Evolutionary conservation across 2,797 vertebrate species (phyloP).

Genomic region (Acanthurus leucopareius): DNA sequence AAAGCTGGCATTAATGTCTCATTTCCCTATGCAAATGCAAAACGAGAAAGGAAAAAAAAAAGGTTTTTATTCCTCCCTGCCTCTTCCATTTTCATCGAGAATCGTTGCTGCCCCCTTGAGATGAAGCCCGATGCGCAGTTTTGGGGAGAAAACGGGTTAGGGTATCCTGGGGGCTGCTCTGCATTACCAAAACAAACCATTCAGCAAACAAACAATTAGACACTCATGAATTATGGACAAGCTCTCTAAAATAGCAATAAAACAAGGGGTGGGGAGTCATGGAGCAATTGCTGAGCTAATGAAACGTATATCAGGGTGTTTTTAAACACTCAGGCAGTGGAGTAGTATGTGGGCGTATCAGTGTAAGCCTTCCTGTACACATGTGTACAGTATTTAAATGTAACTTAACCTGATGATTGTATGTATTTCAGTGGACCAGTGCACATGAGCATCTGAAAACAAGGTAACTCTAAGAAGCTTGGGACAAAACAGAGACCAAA

Average conservation of each 20-base stretch:
- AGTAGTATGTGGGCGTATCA: conserved; percentile 26
- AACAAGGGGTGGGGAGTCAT: conserved; percentile 70
- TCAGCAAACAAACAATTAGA: conserved; percentile 87
- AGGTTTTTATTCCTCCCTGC: conserved; percentile 58
- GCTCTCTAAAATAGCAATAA: conserved; percentile 77
- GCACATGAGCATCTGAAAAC: conserved; percentile 56
- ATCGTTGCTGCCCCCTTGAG: conserved; percentile 78
- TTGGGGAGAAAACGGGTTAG: conserved; percentile 72
- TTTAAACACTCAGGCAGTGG: conserved; percentile 51
- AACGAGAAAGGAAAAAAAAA: conserved; percentile 48
- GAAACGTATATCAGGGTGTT: conserved; percentile 67
- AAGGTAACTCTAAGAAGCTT: conserved; percentile 45
- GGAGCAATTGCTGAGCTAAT: conserved; percentile 72
- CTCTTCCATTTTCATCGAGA: conserved; percentile 75
- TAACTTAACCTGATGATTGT: conserved; percentile 47
- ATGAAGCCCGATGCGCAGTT: conserved; percentile 72
- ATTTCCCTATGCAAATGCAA: conserved; percentile 77
- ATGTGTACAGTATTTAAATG: conserved; percentile 26
- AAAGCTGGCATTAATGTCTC: conserved; percentile 78
- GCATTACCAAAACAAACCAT: conserved; percentile 87
- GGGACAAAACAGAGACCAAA: conserved; percentile 55
- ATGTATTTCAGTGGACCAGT: conserved; percentile 51
- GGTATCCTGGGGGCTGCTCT: conserved; percentile 78
- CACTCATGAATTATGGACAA: conserved; percentile 87
- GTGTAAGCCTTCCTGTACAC: conserved; percentile 41